Base-by-base conservation (phyloP, 35 echinoderm and acorn worm species). In the Holothuria glaberrima region DNA sequence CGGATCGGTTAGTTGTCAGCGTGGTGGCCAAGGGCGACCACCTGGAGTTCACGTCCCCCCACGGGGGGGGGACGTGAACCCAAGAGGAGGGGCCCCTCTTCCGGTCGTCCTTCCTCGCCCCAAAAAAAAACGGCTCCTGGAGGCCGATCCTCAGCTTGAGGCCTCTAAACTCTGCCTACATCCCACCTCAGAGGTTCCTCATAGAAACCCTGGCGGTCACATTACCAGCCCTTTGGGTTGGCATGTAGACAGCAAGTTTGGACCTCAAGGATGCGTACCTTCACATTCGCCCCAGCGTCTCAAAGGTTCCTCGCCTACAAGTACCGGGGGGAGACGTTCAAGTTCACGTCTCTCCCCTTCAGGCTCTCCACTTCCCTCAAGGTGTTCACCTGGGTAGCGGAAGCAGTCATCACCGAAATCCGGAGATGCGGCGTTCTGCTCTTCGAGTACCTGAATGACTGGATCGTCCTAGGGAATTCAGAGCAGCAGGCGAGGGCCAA, bases 181-280 rank as follows among this genome's bases (percentile, higher is more conserved):
- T 75, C 0, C 26, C 12, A 12, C 71, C 71, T 0, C 1, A 10
- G 30, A 75, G 71, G 71, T 75, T 75, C 71, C 29, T 12, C 12
- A 35, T 75, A 28, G 71, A 75, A n/a, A 21, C 74, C 45, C 74
- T 78, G 9, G 16, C 1, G 25, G 25, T 48, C 30, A 78, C 44
- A 6, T 13, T 78, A 3, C 74, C 35, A 2, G 13, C 32, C 22
- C 35, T 78, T 0, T 0, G 45, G 33, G 16, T n/a, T 9, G 74
- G 74, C 6, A 36, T 38, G 33, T 78, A 32, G 74, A 32, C 34
- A 21, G 45, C 74, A 12, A 31, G 12, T 4, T 25, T 78, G 7
- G 30, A 78, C 74, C 31, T 78, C 21, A 44, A 36, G 45, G 74
- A 78, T 78, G 35, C 74, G 13, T 78, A 78, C 45, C 74, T 78